Conservation (phyloP, 2,797 vertebrate genomes). For the Distichodus sexfasciatus region DNA sequence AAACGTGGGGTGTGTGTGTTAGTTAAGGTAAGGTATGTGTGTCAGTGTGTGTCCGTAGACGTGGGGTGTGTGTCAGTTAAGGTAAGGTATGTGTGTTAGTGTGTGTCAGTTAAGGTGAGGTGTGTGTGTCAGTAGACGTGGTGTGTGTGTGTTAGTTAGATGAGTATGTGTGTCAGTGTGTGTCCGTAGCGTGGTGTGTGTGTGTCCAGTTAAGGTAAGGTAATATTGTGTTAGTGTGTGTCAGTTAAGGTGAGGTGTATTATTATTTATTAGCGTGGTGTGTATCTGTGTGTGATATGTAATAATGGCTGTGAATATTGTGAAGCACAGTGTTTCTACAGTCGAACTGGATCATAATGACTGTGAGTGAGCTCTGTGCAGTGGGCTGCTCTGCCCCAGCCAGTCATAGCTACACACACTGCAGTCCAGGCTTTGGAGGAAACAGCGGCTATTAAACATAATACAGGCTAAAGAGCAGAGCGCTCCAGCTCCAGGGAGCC, state of each 20-base stretch:
- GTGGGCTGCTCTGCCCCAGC: conserved; percentile 34
- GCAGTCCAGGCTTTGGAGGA: conserved; percentile 26
- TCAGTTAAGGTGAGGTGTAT: neutral
- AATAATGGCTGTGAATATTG: conserved; percentile 29
- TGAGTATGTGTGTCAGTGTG: neutral
- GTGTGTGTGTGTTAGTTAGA: no score
- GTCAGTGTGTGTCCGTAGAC: no score
- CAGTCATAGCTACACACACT: conserved; percentile 32
- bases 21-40: no score
- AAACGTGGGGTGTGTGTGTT: no score
- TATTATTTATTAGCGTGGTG: no score
- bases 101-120: no score
- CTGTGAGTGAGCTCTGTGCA: conserved; percentile 40
- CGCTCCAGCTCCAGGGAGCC: conserved; percentile 19
- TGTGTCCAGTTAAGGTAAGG: no score
- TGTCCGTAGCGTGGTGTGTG: neutral
- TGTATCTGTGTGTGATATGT: conserved; percentile 13
- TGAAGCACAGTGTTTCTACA: neutral
- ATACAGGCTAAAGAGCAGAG: conserved; percentile 39
- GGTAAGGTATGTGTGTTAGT: no score
- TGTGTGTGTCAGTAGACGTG: no score
- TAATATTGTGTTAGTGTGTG: neutral
- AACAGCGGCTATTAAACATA: conserved; percentile 47
- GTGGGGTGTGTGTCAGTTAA: no score
- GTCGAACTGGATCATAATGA: conserved; percentile 20